A percentile compares a stretch with the other conserved stretches of the same genome.
phyloP scores from a whole-genome alignment of 2,888 invertebrate genomes.

The Branchipolynoe longqiensis region DNA sequence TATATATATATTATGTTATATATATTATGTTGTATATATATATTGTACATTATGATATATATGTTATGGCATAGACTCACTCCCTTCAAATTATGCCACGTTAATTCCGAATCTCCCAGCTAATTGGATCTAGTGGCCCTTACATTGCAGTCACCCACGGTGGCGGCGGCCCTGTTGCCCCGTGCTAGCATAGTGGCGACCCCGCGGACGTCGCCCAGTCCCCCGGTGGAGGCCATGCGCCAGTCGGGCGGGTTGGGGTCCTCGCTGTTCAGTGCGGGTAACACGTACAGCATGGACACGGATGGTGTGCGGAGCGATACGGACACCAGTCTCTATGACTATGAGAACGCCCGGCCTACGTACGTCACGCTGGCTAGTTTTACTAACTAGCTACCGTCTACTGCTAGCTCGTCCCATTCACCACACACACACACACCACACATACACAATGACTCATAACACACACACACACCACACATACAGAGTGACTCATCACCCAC shows the following conservation, averaged over 20 bases:
- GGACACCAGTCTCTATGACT: constrained; percentile 68
- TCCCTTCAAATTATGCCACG: neutral
- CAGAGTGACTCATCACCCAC: no score
- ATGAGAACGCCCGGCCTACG: constrained; percentile 65
- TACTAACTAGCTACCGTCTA: no score
- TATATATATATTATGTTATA: neutral
- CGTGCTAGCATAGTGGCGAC: constrained; percentile 21
- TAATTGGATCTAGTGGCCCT: no score
- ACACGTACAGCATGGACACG: constrained; percentile 7
- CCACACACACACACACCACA: no score
- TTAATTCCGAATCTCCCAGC: no score
- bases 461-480: no score
- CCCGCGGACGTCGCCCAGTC: constrained; percentile 33
- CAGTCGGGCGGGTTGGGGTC: neutral
- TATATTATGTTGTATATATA: neutral
- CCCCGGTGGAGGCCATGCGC: neutral
- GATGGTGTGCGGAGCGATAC: constrained; percentile 64
- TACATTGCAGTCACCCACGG: neutral
- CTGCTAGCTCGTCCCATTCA: no score
- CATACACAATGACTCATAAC: no score
- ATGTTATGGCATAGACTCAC: neutral
- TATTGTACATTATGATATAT: neutral
- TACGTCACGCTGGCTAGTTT: no score
- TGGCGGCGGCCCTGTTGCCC: constrained; percentile 52
- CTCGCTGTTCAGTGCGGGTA: neutral